Percentiles rank a stretch among this genome's conserved stretches.
Conservation (phyloP, 2,797 vertebrate genomes). For the Fistularia commersonii region DNA sequence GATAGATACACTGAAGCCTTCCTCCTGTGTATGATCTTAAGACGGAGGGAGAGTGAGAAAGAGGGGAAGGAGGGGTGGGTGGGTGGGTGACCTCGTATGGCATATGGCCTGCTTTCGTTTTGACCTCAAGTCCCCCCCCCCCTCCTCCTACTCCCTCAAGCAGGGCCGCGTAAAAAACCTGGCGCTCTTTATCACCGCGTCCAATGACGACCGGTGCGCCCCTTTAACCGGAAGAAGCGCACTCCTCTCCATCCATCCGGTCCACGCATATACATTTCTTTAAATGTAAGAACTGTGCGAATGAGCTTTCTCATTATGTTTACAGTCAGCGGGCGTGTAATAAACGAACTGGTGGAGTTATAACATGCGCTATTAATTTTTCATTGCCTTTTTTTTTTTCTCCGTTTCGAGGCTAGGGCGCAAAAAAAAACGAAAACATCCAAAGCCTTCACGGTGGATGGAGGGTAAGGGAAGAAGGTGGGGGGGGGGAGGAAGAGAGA, state of each 20-base stretch:
- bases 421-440: slow-evolving; percentile 51
- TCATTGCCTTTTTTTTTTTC: slow-evolving; percentile 71
- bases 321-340: slow-evolving; percentile 76
- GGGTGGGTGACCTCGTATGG: slow-evolving; percentile 44
- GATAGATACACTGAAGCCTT: no score
- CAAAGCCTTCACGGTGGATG: slow-evolving; percentile 52
- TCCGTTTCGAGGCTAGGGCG: slow-evolving; percentile 61
- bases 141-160: slow-evolving; percentile 6
- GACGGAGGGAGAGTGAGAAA: background rate
- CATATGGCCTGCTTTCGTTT: slow-evolving; percentile 30
- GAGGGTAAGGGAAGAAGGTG: no score
- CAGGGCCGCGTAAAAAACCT: slow-evolving; percentile 4
- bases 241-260: slow-evolving; percentile 8
- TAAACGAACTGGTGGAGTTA: slow-evolving; percentile 74
- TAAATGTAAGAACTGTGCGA: slow-evolving; percentile 64
- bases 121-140: slow-evolving; percentile 47
- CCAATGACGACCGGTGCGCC: background rate
- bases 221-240: background rate
- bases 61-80: slow-evolving; percentile 4
- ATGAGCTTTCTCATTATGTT: slow-evolving; percentile 74
- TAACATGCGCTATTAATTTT: slow-evolving; percentile 79
- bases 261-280: no score
- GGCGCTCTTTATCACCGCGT: slow-evolving; percentile 12
- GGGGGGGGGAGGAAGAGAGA: slow-evolving; percentile 45
- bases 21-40: no score